Conservation (phyloP, 2,888 invertebrate genomes). For the Nyleta sp. region DNA sequence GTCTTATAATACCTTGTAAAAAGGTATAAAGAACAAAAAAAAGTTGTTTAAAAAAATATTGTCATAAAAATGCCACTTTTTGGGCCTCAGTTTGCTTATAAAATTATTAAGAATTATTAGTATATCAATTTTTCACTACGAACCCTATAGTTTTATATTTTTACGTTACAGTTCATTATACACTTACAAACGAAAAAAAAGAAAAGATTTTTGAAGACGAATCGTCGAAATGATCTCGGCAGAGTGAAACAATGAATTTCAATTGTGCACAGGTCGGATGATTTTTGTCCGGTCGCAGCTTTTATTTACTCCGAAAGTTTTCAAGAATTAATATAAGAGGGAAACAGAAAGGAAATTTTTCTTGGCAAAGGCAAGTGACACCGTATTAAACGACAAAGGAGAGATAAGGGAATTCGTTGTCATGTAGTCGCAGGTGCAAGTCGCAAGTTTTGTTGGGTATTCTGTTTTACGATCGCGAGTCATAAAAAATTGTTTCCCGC, state of each 20-base stretch:
- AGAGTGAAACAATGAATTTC: conserved; percentile 48
- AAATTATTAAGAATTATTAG: too few species aligned
- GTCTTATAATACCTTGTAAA: too few species aligned
- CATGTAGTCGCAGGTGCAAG: conserved; percentile 52
- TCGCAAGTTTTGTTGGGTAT: conserved; percentile 45
- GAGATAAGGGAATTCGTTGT: conserved; percentile 53
- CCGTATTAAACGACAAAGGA: conserved; percentile 57
- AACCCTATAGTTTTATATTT: too few species aligned
- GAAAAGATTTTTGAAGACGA: too few species aligned
- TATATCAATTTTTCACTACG: too few species aligned
- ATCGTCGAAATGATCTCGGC: too few species aligned
- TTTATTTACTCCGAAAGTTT: conserved; percentile 49
- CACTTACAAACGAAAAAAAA: too few species aligned
- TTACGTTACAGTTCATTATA: too few species aligned
- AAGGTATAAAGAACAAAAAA: too few species aligned
- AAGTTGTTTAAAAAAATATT: too few species aligned
- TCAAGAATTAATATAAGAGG: conserved; percentile 57
- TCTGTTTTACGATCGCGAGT: conserved; percentile 51
- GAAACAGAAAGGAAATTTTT: conserved; percentile 22
- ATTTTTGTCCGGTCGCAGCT: conserved; percentile 29
- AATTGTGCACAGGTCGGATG: conserved; percentile 32
- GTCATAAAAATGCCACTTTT: too few species aligned
- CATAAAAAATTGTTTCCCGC: conserved; percentile 48
- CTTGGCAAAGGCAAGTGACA: conserved; percentile 45
- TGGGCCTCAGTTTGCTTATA: too few species aligned